Conservation (phyloP, 2,113 vertebrate species). For the Urocitellus parryii region DNA sequence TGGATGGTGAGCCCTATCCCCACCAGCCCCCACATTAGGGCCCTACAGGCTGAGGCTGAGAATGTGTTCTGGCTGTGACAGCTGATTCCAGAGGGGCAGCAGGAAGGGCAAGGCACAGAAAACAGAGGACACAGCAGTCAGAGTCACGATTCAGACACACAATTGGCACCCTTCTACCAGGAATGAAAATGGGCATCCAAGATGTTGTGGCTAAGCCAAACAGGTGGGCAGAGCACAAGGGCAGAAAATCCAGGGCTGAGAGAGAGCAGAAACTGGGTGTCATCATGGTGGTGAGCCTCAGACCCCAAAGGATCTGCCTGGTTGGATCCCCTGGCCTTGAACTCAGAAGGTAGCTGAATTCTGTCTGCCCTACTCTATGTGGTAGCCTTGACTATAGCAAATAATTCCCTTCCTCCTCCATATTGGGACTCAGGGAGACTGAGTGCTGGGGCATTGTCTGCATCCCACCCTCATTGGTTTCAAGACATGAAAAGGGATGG, state of each 20-base stretch:
- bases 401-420: constrained; percentile 19
- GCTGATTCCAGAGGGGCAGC: not conserved
- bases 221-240: constrained; percentile 28
- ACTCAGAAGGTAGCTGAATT: not conserved
- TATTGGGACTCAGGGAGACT: not conserved
- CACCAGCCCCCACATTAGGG: accelerated
- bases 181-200: constrained; percentile 53
- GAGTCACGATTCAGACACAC: constrained; percentile 52
- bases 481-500: not conserved
- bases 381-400: not conserved
- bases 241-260: constrained; percentile 48
- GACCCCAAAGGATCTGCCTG: not conserved
- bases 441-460: not conserved
- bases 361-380: not conserved
- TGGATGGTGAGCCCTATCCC: not conserved
- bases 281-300: not conserved
- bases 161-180: constrained; percentile 48
- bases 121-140: constrained; percentile 48
- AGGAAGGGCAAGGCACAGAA: constrained; percentile 49
- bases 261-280: not conserved
- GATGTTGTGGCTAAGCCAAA: constrained; percentile 38
- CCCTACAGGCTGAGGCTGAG: not conserved
- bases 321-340: not conserved
- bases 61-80: not conserved
- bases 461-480: constrained; percentile 13